These are phyloP conservation scores for Gymnothorax javanicus DNA, from an alignment of 2,797 vertebrate species.

Conservation along the genomic window DNA sequence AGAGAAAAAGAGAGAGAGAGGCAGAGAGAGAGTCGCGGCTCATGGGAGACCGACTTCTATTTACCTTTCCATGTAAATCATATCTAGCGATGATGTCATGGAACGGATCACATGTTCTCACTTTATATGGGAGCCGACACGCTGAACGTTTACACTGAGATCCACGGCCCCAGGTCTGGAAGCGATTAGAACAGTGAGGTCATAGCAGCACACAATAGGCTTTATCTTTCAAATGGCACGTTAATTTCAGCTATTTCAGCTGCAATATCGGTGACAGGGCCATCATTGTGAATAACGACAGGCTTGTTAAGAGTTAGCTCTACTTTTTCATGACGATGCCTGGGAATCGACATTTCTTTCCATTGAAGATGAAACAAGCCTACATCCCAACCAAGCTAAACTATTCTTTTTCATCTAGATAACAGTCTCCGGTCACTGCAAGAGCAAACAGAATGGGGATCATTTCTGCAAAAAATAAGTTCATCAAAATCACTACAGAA, in stretches of 20 bases:
- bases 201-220: slow-evolving; percentile 20
- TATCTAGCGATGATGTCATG: slow-evolving; percentile 34
- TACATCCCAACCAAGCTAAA: background rate
- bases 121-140: slow-evolving; percentile 12
- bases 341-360: background rate
- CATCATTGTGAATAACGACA: slow-evolving; percentile 24
- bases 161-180: slow-evolving; percentile 11
- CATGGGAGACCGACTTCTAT: background rate
- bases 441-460: background rate
- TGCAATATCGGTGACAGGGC: slow-evolving; percentile 12
- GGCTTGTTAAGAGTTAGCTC: background rate
- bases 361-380: background rate
- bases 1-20: background rate
- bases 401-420: background rate
- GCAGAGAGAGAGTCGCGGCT: background rate
- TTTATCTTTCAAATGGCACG: slow-evolving; percentile 24
- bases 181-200: slow-evolving; percentile 35
- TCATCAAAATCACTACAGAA: background rate
- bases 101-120: slow-evolving; percentile 31
- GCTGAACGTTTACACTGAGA: slow-evolving; percentile 13
- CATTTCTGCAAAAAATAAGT: background rate
- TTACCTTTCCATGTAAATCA: slow-evolving; percentile 30
- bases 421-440: background rate
- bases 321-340: background rate
- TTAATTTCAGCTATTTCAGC: slow-evolving; percentile 24